Percentiles rank a stretch among this genome's conserved stretches.
These are phyloP conservation scores for Leucoraja erinaceus DNA, from an alignment of 2,113 vertebrate genomes.

Conservation along the genomic window DNA sequence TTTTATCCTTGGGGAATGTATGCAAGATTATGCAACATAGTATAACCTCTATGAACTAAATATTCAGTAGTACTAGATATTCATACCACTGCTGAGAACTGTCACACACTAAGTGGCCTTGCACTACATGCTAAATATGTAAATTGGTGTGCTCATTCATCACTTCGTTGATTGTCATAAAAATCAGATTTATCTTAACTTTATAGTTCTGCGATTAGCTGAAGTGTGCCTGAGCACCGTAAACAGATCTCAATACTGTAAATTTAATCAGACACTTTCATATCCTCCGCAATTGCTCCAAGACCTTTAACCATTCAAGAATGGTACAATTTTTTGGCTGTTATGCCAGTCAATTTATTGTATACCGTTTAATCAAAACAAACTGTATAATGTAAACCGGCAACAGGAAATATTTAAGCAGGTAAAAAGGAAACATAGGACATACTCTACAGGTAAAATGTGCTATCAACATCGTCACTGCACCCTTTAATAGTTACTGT, in stretches of 20 bases:
- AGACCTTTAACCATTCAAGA: constrained; percentile 8
- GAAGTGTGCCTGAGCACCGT: constrained; percentile 16
- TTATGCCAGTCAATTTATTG: neutral
- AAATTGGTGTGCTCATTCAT: constrained; percentile 27
- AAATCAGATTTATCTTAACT: constrained; percentile 37
- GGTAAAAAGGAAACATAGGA: neutral
- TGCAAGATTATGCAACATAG: constrained; percentile 12
- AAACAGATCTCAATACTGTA: constrained; percentile 32
- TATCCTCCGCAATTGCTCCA: neutral
- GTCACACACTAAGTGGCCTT: constrained; percentile 18
- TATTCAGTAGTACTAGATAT: constrained; percentile 20
- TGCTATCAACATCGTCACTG: neutral
- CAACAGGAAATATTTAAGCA: neutral
- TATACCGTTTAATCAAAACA: neutral
- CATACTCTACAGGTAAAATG: constrained; percentile 19
- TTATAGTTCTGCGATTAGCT: constrained; percentile 23
- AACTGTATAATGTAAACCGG: neutral
- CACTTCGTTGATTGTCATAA: constrained; percentile 34
- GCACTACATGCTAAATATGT: constrained; percentile 33
- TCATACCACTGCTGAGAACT: constrained; percentile 33
- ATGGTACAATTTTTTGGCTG: neutral
- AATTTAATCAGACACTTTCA: constrained; percentile 32
- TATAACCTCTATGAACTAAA: constrained; percentile 13
- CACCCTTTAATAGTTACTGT: neutral
- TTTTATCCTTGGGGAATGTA: constrained; percentile 15